These are phyloP conservation scores for Apis dorsata DNA, from an alignment of 1,140 invertebrate species.

Conservation along the genomic window DNA sequence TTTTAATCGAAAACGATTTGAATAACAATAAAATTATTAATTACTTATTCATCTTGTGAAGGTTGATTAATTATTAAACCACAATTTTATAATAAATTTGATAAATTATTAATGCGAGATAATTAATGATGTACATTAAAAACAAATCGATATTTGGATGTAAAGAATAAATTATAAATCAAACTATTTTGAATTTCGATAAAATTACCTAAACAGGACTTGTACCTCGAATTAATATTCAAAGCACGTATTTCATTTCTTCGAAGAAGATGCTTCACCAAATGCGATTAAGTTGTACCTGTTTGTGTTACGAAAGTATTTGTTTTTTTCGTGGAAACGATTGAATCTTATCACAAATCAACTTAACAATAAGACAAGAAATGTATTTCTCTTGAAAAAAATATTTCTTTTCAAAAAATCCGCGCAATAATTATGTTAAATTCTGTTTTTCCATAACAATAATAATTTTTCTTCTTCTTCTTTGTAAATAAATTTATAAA, in stretches of 20 bases:
- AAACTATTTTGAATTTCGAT: background rate
- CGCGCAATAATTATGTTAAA: background rate
- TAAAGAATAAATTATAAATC: background rate
- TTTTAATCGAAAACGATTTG: background rate
- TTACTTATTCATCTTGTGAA: background rate
- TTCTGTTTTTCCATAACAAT: too few species aligned
- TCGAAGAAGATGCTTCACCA: slow-evolving; percentile 30
- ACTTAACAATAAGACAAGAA: background rate
- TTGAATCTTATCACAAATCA: background rate
- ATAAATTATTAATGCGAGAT: background rate
- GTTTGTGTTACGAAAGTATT: slow-evolving; percentile 29
- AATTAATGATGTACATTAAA: background rate
- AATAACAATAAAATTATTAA: background rate
- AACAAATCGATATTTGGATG: background rate
- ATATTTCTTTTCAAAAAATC: too few species aligned
- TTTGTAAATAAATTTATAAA: background rate
- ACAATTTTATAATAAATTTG: background rate
- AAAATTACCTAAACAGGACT: background rate
- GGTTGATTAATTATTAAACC: background rate
- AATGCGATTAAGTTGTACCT: slow-evolving; percentile 60
- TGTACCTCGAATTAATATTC: slow-evolving; percentile 32
- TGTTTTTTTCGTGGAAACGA: background rate
- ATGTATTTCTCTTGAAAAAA: background rate
- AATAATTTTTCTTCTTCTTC: background rate
- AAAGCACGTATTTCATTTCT: slow-evolving; percentile 65